Percentiles rank a stretch among this genome's conserved stretches.
Conservation (phyloP, 2,113 vertebrate species). For the Salvelinus sp. region DNA sequence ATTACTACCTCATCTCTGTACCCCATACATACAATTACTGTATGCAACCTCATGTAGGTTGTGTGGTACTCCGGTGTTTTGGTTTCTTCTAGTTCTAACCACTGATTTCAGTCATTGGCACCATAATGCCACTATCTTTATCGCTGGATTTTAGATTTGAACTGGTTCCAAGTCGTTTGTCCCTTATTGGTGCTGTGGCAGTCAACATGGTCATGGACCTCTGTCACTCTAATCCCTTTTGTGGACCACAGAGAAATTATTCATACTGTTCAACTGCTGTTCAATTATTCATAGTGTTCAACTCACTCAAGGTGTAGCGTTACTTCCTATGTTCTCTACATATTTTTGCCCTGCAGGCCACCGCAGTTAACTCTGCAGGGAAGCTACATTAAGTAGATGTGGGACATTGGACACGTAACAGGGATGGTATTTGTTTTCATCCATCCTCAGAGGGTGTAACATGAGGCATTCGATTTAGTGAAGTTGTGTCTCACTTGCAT, state of each 20-base stretch:
- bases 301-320: constrained; percentile 20
- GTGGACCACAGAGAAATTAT: constrained; percentile 19
- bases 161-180: not conserved
- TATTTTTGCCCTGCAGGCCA: too few species aligned
- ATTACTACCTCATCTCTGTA: too few species aligned
- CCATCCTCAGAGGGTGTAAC: not conserved
- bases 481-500: not conserved
- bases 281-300: constrained; percentile 26
- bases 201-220: not conserved
- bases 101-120: not conserved
- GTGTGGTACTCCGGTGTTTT: not conserved
- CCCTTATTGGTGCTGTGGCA: not conserved
- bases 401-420: not conserved
- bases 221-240: constrained; percentile 7
- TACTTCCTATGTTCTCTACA: constrained; percentile 14
- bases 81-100: not conserved
- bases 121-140: not conserved
- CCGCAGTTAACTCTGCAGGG: not conserved
- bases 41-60: not conserved
- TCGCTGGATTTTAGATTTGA: not conserved
- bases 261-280: not conserved
- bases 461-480: not conserved
- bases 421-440: too few species aligned
- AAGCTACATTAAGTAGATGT: not conserved
- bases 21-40: not conserved